Evolutionary conservation across 2,888 invertebrate genomes (phyloP).

Genomic region (Venusia cambrica): DNA sequence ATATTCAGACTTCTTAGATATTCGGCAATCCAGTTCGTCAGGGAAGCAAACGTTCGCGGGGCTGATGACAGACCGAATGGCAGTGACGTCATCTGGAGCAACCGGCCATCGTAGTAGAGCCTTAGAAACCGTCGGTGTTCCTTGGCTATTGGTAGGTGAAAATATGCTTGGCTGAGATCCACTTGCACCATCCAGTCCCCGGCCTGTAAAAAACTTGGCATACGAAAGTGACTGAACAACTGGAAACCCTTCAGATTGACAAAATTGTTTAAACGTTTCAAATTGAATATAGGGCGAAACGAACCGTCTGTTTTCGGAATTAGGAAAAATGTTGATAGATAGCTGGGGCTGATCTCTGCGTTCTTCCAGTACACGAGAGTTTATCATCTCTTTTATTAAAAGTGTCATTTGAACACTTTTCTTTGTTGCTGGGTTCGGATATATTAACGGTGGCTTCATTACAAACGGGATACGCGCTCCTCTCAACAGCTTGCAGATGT

Average conservation of each 20-base stretch:
- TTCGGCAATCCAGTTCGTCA: slow-evolving; percentile 1
- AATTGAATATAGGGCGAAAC: not conserved
- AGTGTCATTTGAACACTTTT: too few species aligned
- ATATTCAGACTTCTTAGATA: not conserved
- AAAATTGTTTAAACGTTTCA: not conserved
- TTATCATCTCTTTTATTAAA: not conserved
- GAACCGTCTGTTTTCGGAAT: slow-evolving; percentile 1
- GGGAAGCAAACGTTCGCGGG: not conserved
- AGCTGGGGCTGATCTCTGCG: slow-evolving; percentile 2
- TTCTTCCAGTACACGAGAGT: not conserved
- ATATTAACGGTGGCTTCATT: too few species aligned
- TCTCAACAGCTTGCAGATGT: too few species aligned
- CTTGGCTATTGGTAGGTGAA: not conserved
- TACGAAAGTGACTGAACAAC: not conserved
- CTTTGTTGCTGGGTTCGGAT: too few species aligned
- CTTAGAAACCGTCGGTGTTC: not conserved
- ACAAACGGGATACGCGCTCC: too few species aligned
- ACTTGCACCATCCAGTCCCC: slow-evolving; percentile 1
- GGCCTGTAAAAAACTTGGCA: not conserved
- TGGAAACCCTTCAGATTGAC: not conserved
- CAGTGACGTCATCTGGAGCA: slow-evolving; percentile 1
- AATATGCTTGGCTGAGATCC: not conserved
- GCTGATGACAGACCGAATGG: not conserved
- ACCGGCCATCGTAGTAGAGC: not conserved
- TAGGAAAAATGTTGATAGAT: not conserved